phyloP scores from a whole-genome alignment of 2,113 vertebrate genomes.

The Pelusios castaneus region DNA sequence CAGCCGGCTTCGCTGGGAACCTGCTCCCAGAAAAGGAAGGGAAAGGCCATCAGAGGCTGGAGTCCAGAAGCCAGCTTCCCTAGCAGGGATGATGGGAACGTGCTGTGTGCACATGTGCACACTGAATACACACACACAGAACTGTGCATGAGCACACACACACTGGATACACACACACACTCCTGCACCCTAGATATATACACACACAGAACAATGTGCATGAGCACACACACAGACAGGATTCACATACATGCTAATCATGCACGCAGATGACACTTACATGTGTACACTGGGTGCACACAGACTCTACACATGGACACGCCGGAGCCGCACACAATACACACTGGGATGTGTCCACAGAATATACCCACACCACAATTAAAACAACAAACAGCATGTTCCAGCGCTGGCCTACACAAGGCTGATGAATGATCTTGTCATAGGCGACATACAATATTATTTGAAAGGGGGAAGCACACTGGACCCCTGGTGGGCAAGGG shows the following conservation, averaged over 20 bases:
- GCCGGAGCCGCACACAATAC: background rate
- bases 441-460: background rate
- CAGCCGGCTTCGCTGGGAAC: conserved; percentile 79
- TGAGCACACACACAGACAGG: background rate
- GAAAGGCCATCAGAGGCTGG: conserved; percentile 23
- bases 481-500: background rate
- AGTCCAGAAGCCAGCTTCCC: background rate
- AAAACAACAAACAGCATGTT: background rate
- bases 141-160: background rate
- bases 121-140: background rate
- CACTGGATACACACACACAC: background rate
- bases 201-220: background rate
- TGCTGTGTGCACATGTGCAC: background rate
- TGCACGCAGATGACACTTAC: conserved; percentile 4
- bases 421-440: background rate
- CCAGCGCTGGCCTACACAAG: background rate
- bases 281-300: too few species aligned
- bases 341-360: background rate
- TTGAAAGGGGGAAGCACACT: background rate
- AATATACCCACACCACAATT: background rate
- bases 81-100: background rate
- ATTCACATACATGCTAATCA: background rate
- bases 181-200: too few species aligned
- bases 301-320: background rate
- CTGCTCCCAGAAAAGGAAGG: background rate